These are phyloP conservation scores for Brevipalpus yothersi DNA, from an alignment of 1,140 invertebrate species.

Conservation along the genomic window DNA sequence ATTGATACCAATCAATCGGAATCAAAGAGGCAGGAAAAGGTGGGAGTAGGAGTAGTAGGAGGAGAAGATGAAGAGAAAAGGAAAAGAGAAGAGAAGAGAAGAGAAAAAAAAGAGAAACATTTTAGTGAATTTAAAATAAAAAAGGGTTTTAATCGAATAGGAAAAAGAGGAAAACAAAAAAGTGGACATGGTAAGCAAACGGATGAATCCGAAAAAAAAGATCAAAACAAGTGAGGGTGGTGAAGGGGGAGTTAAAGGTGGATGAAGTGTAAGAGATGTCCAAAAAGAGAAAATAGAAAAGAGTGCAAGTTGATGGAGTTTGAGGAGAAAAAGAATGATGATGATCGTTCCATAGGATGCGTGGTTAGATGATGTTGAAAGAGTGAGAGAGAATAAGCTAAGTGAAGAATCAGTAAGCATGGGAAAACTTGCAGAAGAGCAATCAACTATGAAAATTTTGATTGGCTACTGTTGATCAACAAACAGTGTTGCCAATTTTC, in stretches of 20 bases:
- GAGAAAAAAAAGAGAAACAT: neutral
- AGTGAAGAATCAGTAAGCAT: neutral
- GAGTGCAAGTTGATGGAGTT: neutral
- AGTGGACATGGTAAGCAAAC: neutral
- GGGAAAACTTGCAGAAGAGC: neutral
- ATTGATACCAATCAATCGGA: neutral
- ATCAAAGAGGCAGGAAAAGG: neutral
- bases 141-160: neutral
- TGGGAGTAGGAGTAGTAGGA: neutral
- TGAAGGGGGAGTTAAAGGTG: neutral
- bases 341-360: neutral
- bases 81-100: neutral
- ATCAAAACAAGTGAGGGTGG: neutral
- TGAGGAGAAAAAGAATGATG: neutral
- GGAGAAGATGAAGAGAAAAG: neutral
- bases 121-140: too few relatives aligned
- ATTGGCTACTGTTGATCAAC: neutral
- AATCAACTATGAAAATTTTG: neutral
- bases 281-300: neutral
- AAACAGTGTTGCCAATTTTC: neutral
- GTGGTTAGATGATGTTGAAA: neutral
- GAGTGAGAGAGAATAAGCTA: neutral
- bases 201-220: neutral
- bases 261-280: neutral
- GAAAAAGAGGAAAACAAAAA: neutral